Base-by-base conservation (phyloP, 2,113 vertebrate genomes). In the Spea bombifrons region DNA sequence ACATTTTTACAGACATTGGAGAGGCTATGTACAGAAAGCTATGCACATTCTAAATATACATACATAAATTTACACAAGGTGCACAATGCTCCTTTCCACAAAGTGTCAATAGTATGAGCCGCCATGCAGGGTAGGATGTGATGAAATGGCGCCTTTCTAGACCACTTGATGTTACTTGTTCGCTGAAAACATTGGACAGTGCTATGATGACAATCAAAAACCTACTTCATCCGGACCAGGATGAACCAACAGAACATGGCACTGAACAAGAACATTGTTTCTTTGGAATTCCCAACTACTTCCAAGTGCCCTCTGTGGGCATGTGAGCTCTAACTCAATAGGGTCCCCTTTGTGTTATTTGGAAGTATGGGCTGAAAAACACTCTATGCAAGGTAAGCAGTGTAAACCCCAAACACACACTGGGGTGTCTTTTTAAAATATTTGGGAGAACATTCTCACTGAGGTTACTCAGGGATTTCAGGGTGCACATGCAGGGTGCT, bases 401-500 rank as follows among this genome's bases (percentile, higher is more conserved):
- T 50, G 0, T 7, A 8, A 77, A 17, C 0, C 15, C 73, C 55
- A 90, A 87, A 80, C 63, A 80, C 59, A 67, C 17, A 17, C 4
- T 74, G 46, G 45, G 52, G 55, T 74, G 3, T 73, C 66, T 76
- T 45, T 30, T 15, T 13, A 10, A 1, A 13, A 12, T 13, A 13
- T 30, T 53, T 30, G 5, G 48, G 17, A 50, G 12, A 48, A 13
- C 43, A 47, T 73, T 13, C 55, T 10, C 45, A 12, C 3, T 68
- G 64, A n/a, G 16, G 52, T 61, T 80, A 80, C 85, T 94, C 95
- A 0, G 89, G 93, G 81, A 93, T 91, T 84, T 95, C 92, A 0
- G 90, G 88, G 83, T 94, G 92, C 0, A 89, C 85, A 2, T 92
- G 89, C 82, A 96, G 90, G 82, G 87, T 90, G 0, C 93, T 92